These are phyloP conservation scores for Hemichromis elongatus DNA, from an alignment of 2,113 vertebrate species.

Conservation along the genomic window DNA sequence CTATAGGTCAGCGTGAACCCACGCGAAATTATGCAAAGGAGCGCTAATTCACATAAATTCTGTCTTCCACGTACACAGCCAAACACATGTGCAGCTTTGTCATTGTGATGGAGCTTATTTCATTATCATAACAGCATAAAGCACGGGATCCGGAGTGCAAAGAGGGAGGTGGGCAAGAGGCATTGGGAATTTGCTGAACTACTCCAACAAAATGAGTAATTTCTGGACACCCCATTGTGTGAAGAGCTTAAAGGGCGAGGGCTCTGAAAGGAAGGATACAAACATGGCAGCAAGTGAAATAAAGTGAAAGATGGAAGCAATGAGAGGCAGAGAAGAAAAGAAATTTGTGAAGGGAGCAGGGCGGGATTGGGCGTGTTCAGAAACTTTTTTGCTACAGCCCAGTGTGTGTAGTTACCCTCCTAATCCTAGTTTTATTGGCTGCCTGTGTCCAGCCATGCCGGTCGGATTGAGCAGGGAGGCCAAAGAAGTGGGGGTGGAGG, in stretches of 20 bases:
- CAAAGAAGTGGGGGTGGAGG: slow-evolving; percentile 66
- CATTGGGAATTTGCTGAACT: slow-evolving; percentile 53
- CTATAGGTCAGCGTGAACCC: not conserved
- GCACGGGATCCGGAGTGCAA: not conserved
- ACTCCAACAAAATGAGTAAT: slow-evolving; percentile 70
- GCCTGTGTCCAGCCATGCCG: slow-evolving; percentile 75
- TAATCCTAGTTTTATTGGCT: slow-evolving; percentile 86
- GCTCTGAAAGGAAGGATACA: slow-evolving; percentile 56
- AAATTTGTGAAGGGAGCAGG: slow-evolving; percentile 62
- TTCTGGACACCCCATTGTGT: slow-evolving; percentile 72
- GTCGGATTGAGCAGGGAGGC: slow-evolving; percentile 70
- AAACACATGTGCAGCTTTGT: slow-evolving; percentile 33
- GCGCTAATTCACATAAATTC: slow-evolving; percentile 21
- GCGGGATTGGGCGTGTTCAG: slow-evolving; percentile 72
- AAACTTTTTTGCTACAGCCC: slow-evolving; percentile 74
- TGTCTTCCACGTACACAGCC: not conserved
- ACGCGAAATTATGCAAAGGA: slow-evolving; percentile 13
- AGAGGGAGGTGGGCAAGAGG: slow-evolving; percentile 32
- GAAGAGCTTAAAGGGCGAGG: slow-evolving; percentile 65
- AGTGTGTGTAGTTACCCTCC: slow-evolving; percentile 76
- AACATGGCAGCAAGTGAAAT: slow-evolving; percentile 51
- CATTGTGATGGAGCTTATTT: slow-evolving; percentile 44
- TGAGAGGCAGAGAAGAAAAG: slow-evolving; percentile 60
- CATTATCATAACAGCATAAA: slow-evolving; percentile 35
- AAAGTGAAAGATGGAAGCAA: slow-evolving; percentile 65